Conservation (phyloP, 2,888 invertebrate species). For the Meloe dianella region DNA sequence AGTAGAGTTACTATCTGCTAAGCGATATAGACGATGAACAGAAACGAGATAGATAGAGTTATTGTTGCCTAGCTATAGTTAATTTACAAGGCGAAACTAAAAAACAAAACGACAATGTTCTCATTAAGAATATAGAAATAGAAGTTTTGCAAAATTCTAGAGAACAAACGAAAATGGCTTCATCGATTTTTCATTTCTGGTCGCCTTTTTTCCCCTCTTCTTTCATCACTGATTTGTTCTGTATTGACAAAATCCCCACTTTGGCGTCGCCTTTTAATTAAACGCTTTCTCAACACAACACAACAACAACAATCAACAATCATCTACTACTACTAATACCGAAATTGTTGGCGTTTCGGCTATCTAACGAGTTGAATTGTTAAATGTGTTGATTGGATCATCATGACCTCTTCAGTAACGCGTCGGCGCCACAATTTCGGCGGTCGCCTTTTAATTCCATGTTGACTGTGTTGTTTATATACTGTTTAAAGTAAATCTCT, state of each 20-base stretch:
- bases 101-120: not conserved
- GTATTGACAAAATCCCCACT: not conserved
- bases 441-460: slow-evolving; percentile 2
- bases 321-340: not conserved
- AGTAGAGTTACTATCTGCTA: slow-evolving; percentile 30
- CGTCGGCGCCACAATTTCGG: slow-evolving; percentile 12
- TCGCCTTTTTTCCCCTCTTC: not conserved
- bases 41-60: not conserved
- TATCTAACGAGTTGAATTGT: slow-evolving; percentile 15
- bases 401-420: not conserved
- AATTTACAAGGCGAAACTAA: not conserved
- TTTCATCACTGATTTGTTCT: not conserved
- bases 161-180: not conserved
- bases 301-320: not conserved
- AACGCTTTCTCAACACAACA: not conserved
- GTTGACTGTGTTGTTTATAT: slow-evolving; percentile 27
- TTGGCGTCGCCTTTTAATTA: not conserved
- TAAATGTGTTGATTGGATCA: not conserved
- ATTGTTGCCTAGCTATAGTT: not conserved
- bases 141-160: slow-evolving; percentile 5
- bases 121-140: slow-evolving; percentile 16
- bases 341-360: slow-evolving; percentile 11
- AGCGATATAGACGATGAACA: not conserved
- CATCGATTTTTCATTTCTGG: not conserved
- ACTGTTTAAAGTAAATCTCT: slow-evolving; percentile 30